Evolutionary conservation across 1,140 invertebrate genomes (phyloP).

Genomic region (Leptestheria dahalacensis): DNA sequence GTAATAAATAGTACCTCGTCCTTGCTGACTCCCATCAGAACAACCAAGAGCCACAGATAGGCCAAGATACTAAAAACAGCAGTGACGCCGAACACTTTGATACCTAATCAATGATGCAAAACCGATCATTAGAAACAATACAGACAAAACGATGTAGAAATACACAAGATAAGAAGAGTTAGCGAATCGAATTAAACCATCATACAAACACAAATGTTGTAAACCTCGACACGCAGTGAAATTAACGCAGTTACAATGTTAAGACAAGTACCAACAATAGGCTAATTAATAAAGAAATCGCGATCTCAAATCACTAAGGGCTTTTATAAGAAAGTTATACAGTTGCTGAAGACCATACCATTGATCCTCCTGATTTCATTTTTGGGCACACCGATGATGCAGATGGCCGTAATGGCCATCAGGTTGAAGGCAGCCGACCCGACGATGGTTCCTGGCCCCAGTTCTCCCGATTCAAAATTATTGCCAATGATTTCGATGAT

Average conservation of each 20-base stretch:
- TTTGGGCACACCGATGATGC: conserved; percentile 36
- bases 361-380: conserved; percentile 36
- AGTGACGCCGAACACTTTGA: conserved; percentile 40
- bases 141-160: too few species aligned
- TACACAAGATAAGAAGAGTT: too few species aligned
- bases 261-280: not conserved
- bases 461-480: conserved; percentile 34
- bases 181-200: too few species aligned
- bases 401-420: conserved; percentile 40
- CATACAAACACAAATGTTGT: too few species aligned
- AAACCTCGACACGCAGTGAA: too few species aligned
- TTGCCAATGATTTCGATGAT: conserved; percentile 44
- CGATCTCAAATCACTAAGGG: not conserved
- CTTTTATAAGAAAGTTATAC: not conserved
- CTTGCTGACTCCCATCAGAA: conserved; percentile 29
- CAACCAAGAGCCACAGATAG: conserved; percentile 47
- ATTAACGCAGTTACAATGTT: too few species aligned
- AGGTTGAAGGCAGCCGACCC: conserved; percentile 49
- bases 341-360: too few species aligned
- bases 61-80: conserved; percentile 41
- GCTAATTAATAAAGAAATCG: not conserved
- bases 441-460: conserved; percentile 50
- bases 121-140: too few species aligned
- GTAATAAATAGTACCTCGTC: conserved; percentile 14
- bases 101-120: not conserved